phyloP scores from a whole-genome alignment of 2,797 vertebrate genomes.

The Alosa sapidissima region DNA sequence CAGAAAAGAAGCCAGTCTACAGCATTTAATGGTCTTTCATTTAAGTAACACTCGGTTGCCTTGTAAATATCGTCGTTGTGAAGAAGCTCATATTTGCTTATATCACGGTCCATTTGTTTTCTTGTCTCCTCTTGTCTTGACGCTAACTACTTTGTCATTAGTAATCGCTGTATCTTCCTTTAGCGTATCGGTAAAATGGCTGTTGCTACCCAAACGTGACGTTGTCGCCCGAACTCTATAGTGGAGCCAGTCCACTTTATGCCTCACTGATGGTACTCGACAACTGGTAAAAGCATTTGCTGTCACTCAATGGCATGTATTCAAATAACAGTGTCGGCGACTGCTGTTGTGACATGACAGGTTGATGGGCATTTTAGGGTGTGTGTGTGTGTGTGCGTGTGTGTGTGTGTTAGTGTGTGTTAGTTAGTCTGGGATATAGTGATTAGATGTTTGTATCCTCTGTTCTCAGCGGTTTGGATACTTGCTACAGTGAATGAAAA shows the following conservation, averaged over 20 bases:
- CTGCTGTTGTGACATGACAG: neutral
- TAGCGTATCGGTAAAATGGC: too few species aligned
- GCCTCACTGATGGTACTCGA: neutral
- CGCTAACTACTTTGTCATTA: too few species aligned
- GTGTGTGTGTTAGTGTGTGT: neutral
- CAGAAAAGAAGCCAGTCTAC: too few species aligned
- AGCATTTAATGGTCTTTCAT: too few species aligned
- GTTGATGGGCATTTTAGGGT: neutral
- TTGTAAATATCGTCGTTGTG: too few species aligned
- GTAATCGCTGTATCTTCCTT: too few species aligned
- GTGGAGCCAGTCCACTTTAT: neutral
- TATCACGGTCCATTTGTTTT: too few species aligned
- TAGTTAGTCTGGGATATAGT: neutral
- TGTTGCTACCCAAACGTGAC: too few species aligned
- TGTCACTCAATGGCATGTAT: neutral
- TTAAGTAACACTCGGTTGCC: too few species aligned
- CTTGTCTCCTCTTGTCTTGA: too few species aligned
- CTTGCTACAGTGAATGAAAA: neutral
- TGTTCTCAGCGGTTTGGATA: conserved; percentile 5
- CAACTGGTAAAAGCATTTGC: neutral
- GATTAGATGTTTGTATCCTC: neutral
- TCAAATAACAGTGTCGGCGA: neutral
- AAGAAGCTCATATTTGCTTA: too few species aligned
- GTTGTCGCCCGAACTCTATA: too few species aligned
- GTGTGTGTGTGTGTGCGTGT: neutral